These are phyloP conservation scores for Phrynocephalus forsythii DNA, from an alignment of 2,797 vertebrate genomes.

Conservation along the genomic window DNA sequence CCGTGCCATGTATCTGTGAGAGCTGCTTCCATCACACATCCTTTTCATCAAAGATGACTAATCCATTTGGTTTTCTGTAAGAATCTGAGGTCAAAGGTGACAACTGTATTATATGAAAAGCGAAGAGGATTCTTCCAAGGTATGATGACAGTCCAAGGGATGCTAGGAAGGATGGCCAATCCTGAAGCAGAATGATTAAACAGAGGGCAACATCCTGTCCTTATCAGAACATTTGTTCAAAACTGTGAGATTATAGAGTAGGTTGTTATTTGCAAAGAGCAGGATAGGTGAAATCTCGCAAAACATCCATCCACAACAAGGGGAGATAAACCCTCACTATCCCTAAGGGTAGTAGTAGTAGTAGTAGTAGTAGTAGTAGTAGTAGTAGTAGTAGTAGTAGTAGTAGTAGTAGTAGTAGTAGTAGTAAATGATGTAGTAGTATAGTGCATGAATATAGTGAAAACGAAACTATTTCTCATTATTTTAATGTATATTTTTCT, in stretches of 20 bases:
- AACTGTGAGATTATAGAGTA: neutral
- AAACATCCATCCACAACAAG: too few relatives aligned
- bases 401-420: too few relatives aligned
- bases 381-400: too few relatives aligned
- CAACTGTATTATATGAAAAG: neutral
- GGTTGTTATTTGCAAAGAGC: neutral
- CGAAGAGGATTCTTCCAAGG: neutral
- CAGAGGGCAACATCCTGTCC: conserved; percentile 5
- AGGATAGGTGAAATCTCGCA: accelerated
- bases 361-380: too few relatives aligned
- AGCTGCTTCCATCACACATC: conserved; percentile 58
- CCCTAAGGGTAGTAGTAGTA: too few relatives aligned
- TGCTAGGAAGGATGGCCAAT: conserved; percentile 45
- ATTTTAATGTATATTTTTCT: neutral
- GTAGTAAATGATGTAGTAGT: too few relatives aligned
- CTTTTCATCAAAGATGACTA: conserved; percentile 55
- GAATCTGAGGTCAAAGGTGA: too few relatives aligned
- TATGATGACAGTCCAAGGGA: neutral
- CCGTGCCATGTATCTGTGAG: conserved; percentile 57
- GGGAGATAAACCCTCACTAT: too few relatives aligned
- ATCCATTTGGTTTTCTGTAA: conserved; percentile 52
- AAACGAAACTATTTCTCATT: neutral
- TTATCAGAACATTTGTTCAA: neutral
- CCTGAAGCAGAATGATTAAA: conserved; percentile 17
- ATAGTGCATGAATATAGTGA: neutral